A percentile compares a stretch with the other conserved stretches of the same genome.
These are phyloP conservation scores for Atractosteus spatula DNA, from an alignment of 2,113 vertebrate genomes.

Conservation along the genomic window DNA sequence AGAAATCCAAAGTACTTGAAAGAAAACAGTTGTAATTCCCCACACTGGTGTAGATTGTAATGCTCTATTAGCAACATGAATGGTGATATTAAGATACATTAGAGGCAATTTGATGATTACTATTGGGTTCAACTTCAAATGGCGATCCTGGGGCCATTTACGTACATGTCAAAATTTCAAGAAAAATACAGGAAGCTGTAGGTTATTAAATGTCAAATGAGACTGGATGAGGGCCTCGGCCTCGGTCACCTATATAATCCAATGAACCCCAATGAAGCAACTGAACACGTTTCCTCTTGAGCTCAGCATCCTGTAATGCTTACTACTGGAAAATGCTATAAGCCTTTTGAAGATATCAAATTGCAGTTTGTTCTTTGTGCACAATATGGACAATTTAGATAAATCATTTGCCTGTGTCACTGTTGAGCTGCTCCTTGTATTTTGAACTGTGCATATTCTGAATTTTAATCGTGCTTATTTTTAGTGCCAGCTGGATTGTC, in stretches of 20 bases:
- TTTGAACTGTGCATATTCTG: background rate
- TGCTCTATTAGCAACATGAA: background rate
- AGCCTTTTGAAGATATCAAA: background rate
- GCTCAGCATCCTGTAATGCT: background rate
- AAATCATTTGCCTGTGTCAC: background rate
- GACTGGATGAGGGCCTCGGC: background rate
- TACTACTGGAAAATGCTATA: too few relatives aligned
- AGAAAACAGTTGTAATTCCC: too few relatives aligned
- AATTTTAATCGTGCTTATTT: slow-evolving; percentile 5
- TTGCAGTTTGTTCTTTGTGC: background rate
- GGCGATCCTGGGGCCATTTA: background rate
- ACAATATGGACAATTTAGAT: slow-evolving; percentile 1
- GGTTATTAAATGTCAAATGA: slow-evolving; percentile 1
- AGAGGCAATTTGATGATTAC: background rate
- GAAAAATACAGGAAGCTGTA: too few relatives aligned
- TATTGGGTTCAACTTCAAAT: background rate
- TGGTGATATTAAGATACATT: background rate
- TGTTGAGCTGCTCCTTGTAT: background rate
- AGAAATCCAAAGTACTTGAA: too few relatives aligned
- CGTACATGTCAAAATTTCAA: background rate
- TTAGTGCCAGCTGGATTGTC: background rate
- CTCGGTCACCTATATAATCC: background rate
- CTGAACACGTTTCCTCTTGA: too few relatives aligned
- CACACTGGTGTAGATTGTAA: too few relatives aligned
- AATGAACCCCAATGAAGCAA: background rate